These are phyloP conservation scores for Eulimnadia texana DNA, from an alignment of 1,140 invertebrate genomes.

Conservation along the genomic window DNA sequence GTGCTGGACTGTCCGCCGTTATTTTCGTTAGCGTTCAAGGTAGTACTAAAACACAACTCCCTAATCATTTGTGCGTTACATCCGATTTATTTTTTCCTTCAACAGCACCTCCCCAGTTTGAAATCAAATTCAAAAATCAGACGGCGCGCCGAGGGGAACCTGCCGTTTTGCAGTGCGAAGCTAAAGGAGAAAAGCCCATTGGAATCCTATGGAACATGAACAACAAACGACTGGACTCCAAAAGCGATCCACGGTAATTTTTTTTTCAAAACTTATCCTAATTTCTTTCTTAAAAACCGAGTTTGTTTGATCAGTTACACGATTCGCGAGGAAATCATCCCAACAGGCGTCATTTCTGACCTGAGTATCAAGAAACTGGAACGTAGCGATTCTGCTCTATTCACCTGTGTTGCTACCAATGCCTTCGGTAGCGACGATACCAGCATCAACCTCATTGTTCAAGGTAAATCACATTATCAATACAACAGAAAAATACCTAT, in stretches of 20 bases:
- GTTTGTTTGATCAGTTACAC: conserved; percentile 48
- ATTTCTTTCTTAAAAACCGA: not conserved
- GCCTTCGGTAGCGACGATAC: conserved; percentile 89
- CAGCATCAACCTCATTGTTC: conserved; percentile 87
- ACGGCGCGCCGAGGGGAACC: conserved; percentile 78
- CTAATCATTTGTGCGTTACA: too few relatives aligned
- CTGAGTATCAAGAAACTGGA: conserved; percentile 78
- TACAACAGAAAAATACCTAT: conserved; percentile 6
- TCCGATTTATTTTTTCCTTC: conserved; percentile 18
- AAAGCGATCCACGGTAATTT: conserved; percentile 46
- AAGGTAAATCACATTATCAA: conserved; percentile 41
- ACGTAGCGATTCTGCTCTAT: conserved; percentile 77
- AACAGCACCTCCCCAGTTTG: conserved; percentile 81
- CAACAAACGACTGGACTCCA: conserved; percentile 74
- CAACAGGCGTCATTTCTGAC: conserved; percentile 72
- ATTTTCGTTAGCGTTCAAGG: conserved; percentile 84
- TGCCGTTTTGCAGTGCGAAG: conserved; percentile 82
- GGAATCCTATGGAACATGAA: conserved; percentile 93
- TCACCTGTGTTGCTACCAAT: conserved; percentile 88
- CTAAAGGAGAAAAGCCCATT: conserved; percentile 91
- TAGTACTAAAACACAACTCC: too few relatives aligned
- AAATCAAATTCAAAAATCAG: conserved; percentile 78
- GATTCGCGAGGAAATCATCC: conserved; percentile 74
- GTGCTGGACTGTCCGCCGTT: conserved; percentile 80
- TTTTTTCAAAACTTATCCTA: not conserved